Percentiles rank a stretch among this genome's conserved stretches.
These are phyloP conservation scores for Oopsacas minuta DNA, from an alignment of 37 sponge, comb jelly and placozoan genomes.

Conservation along the genomic window DNA sequence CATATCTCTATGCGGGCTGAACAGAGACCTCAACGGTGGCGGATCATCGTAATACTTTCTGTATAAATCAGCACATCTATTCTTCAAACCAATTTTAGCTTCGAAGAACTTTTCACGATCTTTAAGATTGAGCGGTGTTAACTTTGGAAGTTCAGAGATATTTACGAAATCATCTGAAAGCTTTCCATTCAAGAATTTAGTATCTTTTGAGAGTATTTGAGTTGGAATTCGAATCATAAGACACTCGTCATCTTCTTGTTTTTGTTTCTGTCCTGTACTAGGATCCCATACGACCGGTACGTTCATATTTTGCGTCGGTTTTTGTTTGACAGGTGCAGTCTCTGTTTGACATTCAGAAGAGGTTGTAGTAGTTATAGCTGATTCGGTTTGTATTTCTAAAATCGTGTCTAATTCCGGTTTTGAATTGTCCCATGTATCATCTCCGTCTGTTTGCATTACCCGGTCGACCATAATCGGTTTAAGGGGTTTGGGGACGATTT, in stretches of 20 bases:
- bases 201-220: neutral
- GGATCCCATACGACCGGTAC: neutral
- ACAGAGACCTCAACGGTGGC: neutral
- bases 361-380: neutral
- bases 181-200: neutral
- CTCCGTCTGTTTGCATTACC: neutral
- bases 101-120: neutral
- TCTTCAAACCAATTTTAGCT: neutral
- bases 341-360: slow-evolving; percentile 6
- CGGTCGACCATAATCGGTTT: neutral
- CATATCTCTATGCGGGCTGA: neutral
- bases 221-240: neutral
- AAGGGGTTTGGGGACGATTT: neutral
- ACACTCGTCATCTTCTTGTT: neutral
- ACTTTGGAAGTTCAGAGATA: neutral
- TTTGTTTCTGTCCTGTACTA: neutral
- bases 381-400: neutral
- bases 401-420: neutral
- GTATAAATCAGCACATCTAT: neutral
- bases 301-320: neutral
- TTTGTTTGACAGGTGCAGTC: neutral
- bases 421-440: slow-evolving; percentile 6
- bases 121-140: neutral
- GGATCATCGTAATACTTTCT: neutral
- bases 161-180: neutral